Evolutionary conservation across 2,797 vertebrate genomes (phyloP).

Genomic region (Alcedo quadribrachys): DNA sequence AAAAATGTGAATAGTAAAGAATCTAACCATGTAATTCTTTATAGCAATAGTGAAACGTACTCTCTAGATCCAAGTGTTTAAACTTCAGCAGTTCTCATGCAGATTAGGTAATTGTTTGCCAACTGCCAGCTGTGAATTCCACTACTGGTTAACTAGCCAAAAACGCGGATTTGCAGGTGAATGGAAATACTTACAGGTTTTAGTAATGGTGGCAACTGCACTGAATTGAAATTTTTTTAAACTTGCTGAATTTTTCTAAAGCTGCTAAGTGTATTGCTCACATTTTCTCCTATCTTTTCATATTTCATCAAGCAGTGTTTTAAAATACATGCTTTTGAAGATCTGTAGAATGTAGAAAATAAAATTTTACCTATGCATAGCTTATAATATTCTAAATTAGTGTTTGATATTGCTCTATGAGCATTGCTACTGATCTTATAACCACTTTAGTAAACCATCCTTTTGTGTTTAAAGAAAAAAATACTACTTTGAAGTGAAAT

Average conservation of each 20-base stretch:
- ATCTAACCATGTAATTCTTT: constrained; percentile 1
- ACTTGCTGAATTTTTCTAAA: neutral
- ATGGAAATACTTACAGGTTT: constrained; percentile 5
- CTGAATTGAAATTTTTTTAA: neutral
- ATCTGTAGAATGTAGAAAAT: neutral
- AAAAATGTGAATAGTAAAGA: constrained; percentile 19
- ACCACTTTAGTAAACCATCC: neutral
- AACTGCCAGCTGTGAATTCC: constrained; percentile 63
- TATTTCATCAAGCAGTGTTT: neutral
- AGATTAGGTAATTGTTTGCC: constrained; percentile 66
- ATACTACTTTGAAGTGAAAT: neutral
- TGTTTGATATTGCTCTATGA: neutral
- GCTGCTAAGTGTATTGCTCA: neutral
- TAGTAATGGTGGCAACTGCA: neutral
- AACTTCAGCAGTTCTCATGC: constrained; percentile 65
- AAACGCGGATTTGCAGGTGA: constrained; percentile 62
- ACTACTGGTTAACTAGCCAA: constrained; percentile 55
- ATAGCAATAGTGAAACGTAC: neutral
- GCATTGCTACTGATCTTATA: neutral
- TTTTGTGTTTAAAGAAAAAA: neutral
- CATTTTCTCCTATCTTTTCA: neutral
- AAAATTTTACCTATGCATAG: neutral
- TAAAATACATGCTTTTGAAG: neutral
- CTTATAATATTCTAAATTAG: neutral
- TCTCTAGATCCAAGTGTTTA: constrained; percentile 48